Conservation (phyloP, 1,140 invertebrate species). For the Tachypleus tridentatus region DNA sequence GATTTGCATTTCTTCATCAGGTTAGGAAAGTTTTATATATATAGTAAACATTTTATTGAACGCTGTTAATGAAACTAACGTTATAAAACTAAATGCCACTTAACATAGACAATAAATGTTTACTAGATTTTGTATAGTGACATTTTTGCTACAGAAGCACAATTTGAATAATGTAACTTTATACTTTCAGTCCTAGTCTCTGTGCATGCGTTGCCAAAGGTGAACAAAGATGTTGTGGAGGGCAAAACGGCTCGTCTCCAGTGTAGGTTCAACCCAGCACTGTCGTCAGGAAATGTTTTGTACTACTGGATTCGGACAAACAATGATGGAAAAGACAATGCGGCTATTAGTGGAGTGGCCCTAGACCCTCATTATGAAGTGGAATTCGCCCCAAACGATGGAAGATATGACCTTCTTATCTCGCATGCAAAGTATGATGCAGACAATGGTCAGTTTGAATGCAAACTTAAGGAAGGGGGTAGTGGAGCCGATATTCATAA, state of each 20-base stretch:
- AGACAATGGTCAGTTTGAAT: conserved; percentile 85
- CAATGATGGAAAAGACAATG: conserved; percentile 49
- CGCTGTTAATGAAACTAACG: too few species aligned
- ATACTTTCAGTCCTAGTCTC: too few species aligned
- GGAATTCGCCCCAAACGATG: conserved; percentile 58
- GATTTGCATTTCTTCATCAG: too few species aligned
- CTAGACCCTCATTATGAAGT: conserved; percentile 64
- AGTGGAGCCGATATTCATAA: conserved; percentile 68
- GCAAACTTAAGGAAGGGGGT: conserved; percentile 67
- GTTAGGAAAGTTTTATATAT: too few species aligned
- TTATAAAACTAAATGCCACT: too few species aligned
- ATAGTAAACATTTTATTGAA: too few species aligned
- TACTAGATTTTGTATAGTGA: too few species aligned
- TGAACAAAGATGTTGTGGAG: conserved; percentile 34
- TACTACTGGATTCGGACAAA: conserved; percentile 65
- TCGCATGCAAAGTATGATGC: conserved; percentile 52
- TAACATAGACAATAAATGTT: too few species aligned
- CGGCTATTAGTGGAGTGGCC: conserved; percentile 53
- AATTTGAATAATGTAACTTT: too few species aligned
- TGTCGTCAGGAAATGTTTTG: conserved; percentile 38
- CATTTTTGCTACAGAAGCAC: too few species aligned
- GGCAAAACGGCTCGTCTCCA: conserved; percentile 62
- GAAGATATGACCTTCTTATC: conserved; percentile 76
- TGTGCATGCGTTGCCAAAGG: too few species aligned
- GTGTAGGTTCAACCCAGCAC: conserved; percentile 58